Conservation (phyloP, 1,140 invertebrate genomes). For the Chymomyza costata region DNA sequence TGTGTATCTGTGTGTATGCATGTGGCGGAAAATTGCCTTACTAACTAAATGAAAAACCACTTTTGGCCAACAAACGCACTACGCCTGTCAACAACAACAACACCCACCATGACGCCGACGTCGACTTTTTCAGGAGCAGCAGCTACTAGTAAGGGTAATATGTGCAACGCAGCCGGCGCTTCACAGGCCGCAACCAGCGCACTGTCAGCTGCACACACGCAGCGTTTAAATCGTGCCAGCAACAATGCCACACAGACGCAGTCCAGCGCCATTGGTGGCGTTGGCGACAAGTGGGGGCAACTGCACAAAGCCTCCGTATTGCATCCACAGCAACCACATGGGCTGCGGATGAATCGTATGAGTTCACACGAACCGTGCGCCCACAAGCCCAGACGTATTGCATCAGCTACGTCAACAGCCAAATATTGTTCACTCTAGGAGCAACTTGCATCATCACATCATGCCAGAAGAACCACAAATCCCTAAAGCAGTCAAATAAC, state of each 20-base stretch:
- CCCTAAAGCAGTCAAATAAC: no score
- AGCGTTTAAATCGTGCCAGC: conserved; percentile 34
- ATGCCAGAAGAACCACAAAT: no score
- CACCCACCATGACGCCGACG: conserved; percentile 16
- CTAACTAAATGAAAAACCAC: conserved; percentile 33
- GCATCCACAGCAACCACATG: neutral
- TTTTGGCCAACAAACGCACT: no score
- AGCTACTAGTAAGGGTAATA: conserved; percentile 43
- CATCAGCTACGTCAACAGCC: conserved; percentile 16
- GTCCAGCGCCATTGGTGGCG: no score
- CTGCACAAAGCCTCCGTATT: neutral
- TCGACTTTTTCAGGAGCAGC: conserved; percentile 69
- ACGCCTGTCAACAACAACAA: no score
- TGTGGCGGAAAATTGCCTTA: conserved; percentile 58
- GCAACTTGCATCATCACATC: no score
- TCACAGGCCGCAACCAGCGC: neutral
- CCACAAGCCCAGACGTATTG: conserved; percentile 5
- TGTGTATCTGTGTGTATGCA: conserved; percentile 33
- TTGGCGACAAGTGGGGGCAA: conserved; percentile 20
- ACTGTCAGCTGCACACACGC: conserved; percentile 3
- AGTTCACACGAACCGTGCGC: neutral
- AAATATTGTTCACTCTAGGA: conserved; percentile 56
- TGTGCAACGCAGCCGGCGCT: conserved; percentile 4
- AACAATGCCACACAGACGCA: conserved; percentile 54
- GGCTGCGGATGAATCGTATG: neutral